These are phyloP conservation scores for Caenorhabditis sp. DNA, from an alignment of 2,888 invertebrate genomes.

Conservation along the genomic window DNA sequence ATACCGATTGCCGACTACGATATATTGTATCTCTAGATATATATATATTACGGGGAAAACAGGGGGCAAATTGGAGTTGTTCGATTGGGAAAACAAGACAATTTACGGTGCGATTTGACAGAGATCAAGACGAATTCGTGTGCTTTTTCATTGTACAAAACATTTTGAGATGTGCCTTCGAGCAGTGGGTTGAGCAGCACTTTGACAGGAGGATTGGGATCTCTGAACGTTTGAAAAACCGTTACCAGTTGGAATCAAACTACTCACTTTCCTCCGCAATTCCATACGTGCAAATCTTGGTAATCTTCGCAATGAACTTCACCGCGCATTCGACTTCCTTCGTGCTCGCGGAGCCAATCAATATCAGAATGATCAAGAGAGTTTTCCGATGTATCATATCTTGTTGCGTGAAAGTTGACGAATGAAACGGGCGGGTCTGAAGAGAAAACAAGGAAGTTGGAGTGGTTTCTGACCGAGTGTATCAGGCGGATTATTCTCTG, in stretches of 20 bases:
- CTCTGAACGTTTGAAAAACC: no score
- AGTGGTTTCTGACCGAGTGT: no score
- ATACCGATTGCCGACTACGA: no score
- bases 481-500: no score
- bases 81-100: not conserved
- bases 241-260: no score
- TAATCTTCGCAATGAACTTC: slow-evolving; percentile 11
- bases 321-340: slow-evolving; percentile 7
- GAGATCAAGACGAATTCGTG: not conserved
- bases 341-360: not conserved
- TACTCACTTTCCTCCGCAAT: slow-evolving; percentile 35
- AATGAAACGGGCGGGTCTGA: not conserved
- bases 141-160: slow-evolving; percentile 24
- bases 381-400: not conserved
- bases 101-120: not conserved
- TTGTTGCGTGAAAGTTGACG: not conserved
- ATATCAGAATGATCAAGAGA: not conserved
- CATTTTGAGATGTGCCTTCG: slow-evolving; percentile 10
- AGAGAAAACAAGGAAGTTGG: no score
- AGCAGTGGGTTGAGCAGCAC: slow-evolving; percentile 24
- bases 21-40: no score
- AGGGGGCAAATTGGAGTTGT: not conserved
- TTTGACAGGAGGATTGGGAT: slow-evolving; percentile 2
- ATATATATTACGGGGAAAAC: no score
- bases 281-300: slow-evolving; percentile 20